A percentile compares a stretch with the other conserved stretches of the same genome.
Conservation (phyloP, 1,140 invertebrate species). For the Trachymyrmex septentrionalis region DNA sequence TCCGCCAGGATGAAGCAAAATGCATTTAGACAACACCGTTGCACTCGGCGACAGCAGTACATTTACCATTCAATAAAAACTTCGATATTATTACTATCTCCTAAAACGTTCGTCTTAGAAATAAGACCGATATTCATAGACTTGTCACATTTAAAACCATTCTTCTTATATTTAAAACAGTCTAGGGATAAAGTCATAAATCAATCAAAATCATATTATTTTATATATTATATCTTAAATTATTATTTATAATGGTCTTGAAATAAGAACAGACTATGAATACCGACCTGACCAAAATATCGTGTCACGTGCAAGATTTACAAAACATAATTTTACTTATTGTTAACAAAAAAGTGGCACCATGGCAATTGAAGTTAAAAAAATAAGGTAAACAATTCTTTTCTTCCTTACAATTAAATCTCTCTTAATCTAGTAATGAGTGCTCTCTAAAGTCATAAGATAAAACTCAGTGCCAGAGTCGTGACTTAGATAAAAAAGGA, state of each 20-base stretch:
- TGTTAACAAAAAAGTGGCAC: neutral
- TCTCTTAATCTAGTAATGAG: neutral
- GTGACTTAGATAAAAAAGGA: neutral
- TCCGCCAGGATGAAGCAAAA: constrained; percentile 16
- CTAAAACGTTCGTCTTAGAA: neutral
- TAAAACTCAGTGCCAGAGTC: neutral
- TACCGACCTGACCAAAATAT: neutral
- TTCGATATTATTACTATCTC: neutral
- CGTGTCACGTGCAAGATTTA: neutral
- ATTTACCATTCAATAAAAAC: constrained; percentile 8
- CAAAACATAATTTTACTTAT: neutral
- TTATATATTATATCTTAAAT: too few species aligned
- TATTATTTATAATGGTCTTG: too few species aligned
- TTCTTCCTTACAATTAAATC: neutral
- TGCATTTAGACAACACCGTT: neutral
- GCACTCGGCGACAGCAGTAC: neutral
- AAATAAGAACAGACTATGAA: too few species aligned
- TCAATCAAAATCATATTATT: too few species aligned
- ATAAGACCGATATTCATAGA: neutral
- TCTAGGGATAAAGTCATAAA: too few species aligned
- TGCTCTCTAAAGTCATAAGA: neutral
- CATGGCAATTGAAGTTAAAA: neutral
- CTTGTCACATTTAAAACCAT: too few species aligned
- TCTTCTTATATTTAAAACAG: too few species aligned
- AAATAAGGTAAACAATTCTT: neutral